phyloP scores from a whole-genome alignment of 2,797 vertebrate species.

The Falco novaeseelandiae region DNA sequence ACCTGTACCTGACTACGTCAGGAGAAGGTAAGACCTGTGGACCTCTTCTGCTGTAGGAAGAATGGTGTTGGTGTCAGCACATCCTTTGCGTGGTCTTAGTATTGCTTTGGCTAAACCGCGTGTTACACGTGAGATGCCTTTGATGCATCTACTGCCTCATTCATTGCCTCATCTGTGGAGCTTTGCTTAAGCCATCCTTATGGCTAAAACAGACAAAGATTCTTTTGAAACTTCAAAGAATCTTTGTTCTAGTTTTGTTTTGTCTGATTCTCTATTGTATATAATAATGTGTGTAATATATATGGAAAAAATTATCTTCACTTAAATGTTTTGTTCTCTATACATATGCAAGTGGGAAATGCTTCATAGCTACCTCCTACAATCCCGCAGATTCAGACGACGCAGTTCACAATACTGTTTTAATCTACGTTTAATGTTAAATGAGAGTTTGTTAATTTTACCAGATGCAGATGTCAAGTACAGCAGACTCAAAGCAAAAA shows the following conservation, averaged over 20 bases:
- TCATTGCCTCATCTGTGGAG: constrained; percentile 5
- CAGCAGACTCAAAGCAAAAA: neutral
- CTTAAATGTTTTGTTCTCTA: neutral
- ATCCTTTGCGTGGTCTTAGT: neutral
- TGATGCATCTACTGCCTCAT: neutral
- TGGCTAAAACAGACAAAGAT: constrained; percentile 42
- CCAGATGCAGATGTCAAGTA: constrained; percentile 30
- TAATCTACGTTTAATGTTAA: neutral
- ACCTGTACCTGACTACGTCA: neutral
- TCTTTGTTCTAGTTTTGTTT: constrained; percentile 59
- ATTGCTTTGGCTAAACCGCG: neutral
- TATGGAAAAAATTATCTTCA: constrained; percentile 29
- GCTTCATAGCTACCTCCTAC: neutral
- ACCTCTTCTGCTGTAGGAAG: neutral
- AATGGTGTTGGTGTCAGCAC: neutral
- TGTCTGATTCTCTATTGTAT: constrained; percentile 13
- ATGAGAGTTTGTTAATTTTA: neutral
- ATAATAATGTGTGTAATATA: neutral
- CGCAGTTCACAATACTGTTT: neutral
- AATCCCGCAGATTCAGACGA: neutral
- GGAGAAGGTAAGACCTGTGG: constrained; percentile 31
- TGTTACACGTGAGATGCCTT: neutral
- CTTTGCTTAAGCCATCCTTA: constrained; percentile 7
- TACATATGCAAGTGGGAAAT: neutral
- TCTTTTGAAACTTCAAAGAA: constrained; percentile 35